phyloP scores from a whole-genome alignment of 2,888 invertebrate species.

The Drosophila borborema region DNA sequence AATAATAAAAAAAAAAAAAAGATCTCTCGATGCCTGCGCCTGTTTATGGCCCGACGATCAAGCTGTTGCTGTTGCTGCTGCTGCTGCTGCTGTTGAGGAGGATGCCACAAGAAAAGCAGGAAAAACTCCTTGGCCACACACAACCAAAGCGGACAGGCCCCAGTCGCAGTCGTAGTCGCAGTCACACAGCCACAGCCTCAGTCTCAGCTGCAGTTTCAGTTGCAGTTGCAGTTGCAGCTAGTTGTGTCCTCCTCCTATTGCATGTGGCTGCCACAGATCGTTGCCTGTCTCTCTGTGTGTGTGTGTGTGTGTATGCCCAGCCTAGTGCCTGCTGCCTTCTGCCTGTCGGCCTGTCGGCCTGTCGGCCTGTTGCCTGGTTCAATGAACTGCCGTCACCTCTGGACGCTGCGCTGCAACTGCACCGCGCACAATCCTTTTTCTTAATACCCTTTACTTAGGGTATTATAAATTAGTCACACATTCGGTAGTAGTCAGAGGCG shows the following conservation, averaged over 20 bases:
- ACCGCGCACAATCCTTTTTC: conserved; percentile 72
- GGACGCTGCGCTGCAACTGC: conserved; percentile 65
- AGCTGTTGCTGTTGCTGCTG: conserved; percentile 33
- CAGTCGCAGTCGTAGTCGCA: conserved; percentile 24
- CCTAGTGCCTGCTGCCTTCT: conserved; percentile 21
- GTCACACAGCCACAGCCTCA: conserved; percentile 27
- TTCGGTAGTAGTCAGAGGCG: too few relatives aligned
- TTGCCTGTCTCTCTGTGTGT: conserved; percentile 11
- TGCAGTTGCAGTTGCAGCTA: conserved; percentile 33
- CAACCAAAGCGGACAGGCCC: conserved; percentile 10
- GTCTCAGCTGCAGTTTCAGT: conserved; percentile 26
- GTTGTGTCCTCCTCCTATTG: conserved; percentile 63
- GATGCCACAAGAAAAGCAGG: conserved; percentile 79
- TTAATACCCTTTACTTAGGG: conserved; percentile 6
- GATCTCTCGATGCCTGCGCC: conserved; percentile 24
- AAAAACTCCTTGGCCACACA: conserved; percentile 73
- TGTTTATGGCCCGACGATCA: conserved; percentile 52
- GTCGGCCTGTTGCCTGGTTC: conserved; percentile 65
- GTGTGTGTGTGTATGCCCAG: conserved; percentile 28
- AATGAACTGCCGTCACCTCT: conserved; percentile 79
- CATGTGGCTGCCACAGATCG: conserved; percentile 43
- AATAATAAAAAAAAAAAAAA: conserved; percentile 72
- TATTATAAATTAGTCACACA: not conserved
- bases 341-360: conserved; percentile 20
- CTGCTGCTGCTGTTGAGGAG: conserved; percentile 45